These are phyloP conservation scores for Antigone vipio DNA, from an alignment of 2,113 vertebrate genomes.

Conservation along the genomic window DNA sequence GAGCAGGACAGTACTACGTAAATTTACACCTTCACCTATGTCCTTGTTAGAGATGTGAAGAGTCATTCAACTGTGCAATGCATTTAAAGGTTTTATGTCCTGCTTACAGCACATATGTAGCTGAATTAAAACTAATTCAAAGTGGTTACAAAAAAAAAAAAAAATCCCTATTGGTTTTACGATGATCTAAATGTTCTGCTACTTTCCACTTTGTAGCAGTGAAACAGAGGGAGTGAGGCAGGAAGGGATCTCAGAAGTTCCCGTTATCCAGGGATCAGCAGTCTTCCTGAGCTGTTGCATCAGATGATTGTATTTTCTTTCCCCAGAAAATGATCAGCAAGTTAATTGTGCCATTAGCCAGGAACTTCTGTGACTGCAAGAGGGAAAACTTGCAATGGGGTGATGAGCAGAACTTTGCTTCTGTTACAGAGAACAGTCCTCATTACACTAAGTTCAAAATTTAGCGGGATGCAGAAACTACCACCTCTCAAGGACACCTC, in stretches of 20 bases:
- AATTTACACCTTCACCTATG: rapidly evolving
- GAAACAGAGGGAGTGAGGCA: not conserved
- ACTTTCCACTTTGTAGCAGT: not conserved
- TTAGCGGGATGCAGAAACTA: not conserved
- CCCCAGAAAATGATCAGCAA: not conserved
- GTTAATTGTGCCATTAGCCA: not conserved
- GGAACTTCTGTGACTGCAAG: not conserved
- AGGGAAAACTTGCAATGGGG: not conserved
- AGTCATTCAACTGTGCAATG: not conserved
- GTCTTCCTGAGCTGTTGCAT: not conserved
- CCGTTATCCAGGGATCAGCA: not conserved
- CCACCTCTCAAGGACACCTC: not conserved
- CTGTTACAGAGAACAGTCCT: not conserved
- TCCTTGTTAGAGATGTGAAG: not conserved
- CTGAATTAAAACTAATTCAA: not conserved
- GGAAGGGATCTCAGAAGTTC: not conserved
- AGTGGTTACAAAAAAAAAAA: not conserved
- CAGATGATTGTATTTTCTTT: not conserved
- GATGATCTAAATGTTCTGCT: not conserved
- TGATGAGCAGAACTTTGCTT: not conserved
- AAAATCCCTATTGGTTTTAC: not conserved
- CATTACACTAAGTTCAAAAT: not conserved
- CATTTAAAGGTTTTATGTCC: not conserved
- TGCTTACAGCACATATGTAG: not conserved
- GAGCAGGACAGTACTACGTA: not conserved